These are phyloP conservation scores for Tetramorium parvispinum DNA, from an alignment of 1,140 invertebrate species.

Conservation along the genomic window DNA sequence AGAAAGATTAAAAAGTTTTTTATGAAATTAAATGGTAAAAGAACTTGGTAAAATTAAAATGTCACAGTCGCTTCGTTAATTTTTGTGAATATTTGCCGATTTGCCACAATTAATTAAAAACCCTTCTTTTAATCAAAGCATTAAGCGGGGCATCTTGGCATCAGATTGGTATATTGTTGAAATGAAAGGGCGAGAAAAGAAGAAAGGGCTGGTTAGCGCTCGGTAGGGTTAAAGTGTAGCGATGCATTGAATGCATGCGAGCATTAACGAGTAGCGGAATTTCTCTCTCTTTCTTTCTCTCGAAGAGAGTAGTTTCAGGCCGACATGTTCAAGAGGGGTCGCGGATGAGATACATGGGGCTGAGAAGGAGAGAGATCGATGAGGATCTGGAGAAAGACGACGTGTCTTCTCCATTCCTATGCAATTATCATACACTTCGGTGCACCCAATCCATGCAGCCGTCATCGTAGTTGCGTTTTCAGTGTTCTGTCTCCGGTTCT, in stretches of 20 bases:
- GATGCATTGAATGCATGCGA: conserved; percentile 48
- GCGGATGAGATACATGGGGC: conserved; percentile 7
- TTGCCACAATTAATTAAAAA: not conserved
- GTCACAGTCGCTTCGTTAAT: not conserved
- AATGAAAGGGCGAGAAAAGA: conserved; percentile 21
- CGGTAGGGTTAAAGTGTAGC: conserved; percentile 48
- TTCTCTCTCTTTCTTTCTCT: conserved; percentile 14
- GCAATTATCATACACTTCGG: conserved; percentile 79
- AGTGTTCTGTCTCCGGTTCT: conserved; percentile 44
- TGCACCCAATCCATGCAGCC: conserved; percentile 75
- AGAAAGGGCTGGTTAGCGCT: conserved; percentile 32
- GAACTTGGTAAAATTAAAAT: not conserved
- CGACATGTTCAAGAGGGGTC: conserved; percentile 59
- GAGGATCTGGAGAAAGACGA: conserved; percentile 58
- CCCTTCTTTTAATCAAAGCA: not conserved
- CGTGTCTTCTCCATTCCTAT: conserved; percentile 73
- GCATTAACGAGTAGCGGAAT: conserved; percentile 76
- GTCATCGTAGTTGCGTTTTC: conserved; percentile 63
- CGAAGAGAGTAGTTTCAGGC: conserved; percentile 67
- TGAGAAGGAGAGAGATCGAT: conserved; percentile 5
- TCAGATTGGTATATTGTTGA: not conserved
- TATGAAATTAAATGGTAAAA: not conserved
- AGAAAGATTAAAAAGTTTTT: not conserved
- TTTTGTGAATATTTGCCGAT: not conserved
- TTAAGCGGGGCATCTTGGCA: not conserved